Conservation (phyloP, 2,888 invertebrate genomes). For the Sinhomidia bicolor region DNA sequence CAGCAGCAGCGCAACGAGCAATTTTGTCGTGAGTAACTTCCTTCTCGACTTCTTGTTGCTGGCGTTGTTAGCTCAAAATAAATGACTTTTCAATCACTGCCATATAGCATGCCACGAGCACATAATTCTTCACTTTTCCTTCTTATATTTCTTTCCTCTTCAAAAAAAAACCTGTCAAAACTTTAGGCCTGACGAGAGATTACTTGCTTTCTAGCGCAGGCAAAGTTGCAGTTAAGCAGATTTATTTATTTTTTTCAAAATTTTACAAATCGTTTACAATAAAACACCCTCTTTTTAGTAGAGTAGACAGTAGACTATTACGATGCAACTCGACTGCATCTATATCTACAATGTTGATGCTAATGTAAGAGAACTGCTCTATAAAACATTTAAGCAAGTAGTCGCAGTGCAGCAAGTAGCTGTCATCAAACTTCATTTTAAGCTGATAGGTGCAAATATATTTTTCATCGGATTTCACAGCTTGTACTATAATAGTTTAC, state of each 20-base stretch:
- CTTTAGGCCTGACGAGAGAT: too few species aligned
- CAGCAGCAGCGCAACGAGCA: neutral
- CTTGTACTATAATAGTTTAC: constrained; percentile 13
- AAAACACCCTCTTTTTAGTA: too few species aligned
- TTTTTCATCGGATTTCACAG: neutral
- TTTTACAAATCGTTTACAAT: too few species aligned
- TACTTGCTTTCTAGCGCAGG: neutral
- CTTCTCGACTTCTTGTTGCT: neutral
- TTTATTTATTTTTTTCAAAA: neutral
- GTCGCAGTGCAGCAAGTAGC: too few species aligned
- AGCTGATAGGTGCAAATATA: neutral
- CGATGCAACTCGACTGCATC: too few species aligned
- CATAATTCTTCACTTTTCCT: constrained; percentile 58
- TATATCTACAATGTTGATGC: too few species aligned
- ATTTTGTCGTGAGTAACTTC: too few species aligned
- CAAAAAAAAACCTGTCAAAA: neutral
- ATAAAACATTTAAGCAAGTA: too few species aligned
- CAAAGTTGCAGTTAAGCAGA: neutral
- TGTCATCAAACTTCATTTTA: neutral
- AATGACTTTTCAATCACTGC: constrained; percentile 66
- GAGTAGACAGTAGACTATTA: too few species aligned
- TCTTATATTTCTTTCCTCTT: neutral
- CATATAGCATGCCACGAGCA: constrained; percentile 45
- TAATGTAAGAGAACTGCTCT: too few species aligned
- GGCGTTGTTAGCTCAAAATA: constrained; percentile 38